Evolutionary conservation across 2,888 invertebrate genomes (phyloP).

Genomic region (Cantharis flavilabris): DNA sequence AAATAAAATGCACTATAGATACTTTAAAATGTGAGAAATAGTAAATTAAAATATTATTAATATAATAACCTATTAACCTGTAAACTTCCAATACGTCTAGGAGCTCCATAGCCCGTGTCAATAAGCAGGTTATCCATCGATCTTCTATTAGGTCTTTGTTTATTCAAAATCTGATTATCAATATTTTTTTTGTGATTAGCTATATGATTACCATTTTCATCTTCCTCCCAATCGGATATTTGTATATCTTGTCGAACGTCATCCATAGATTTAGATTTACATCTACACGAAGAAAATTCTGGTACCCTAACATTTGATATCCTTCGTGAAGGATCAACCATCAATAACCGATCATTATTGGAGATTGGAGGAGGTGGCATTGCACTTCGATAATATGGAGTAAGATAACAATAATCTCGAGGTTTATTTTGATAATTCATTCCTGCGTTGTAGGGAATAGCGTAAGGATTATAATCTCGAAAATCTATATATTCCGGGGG

Average conservation of each 20-base stretch:
- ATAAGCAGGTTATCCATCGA: slow-evolving; percentile 73
- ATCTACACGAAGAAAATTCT: slow-evolving; percentile 59
- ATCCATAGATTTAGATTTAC: slow-evolving; percentile 73
- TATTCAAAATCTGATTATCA: slow-evolving; percentile 50
- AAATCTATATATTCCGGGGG: slow-evolving; percentile 40
- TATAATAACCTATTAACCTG: slow-evolving; percentile 57
- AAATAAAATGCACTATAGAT: neutral
- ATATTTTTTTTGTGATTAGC: slow-evolving; percentile 57
- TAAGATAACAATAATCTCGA: slow-evolving; percentile 66
- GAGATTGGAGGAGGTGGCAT: slow-evolving; percentile 63
- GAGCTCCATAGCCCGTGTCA: slow-evolving; percentile 58
- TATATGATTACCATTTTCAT: slow-evolving; percentile 66
- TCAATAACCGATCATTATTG: slow-evolving; percentile 43
- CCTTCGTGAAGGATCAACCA: slow-evolving; percentile 47
- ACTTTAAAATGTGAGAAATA: neutral
- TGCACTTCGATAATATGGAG: slow-evolving; percentile 70
- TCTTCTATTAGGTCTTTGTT: slow-evolving; percentile 57
- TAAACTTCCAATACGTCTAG: slow-evolving; percentile 60
- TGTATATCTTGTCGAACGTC: slow-evolving; percentile 65
- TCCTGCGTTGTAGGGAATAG: slow-evolving; percentile 33
- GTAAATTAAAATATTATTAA: slow-evolving; percentile 20
- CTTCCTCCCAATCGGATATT: slow-evolving; percentile 61
- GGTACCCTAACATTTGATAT: slow-evolving; percentile 33
- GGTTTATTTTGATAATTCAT: slow-evolving; percentile 50
- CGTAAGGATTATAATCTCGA: slow-evolving; percentile 40